A percentile compares a stretch with the other conserved stretches of the same genome.
Conservation (phyloP, 1,140 invertebrate genomes). For the Atta cephalotes region DNA sequence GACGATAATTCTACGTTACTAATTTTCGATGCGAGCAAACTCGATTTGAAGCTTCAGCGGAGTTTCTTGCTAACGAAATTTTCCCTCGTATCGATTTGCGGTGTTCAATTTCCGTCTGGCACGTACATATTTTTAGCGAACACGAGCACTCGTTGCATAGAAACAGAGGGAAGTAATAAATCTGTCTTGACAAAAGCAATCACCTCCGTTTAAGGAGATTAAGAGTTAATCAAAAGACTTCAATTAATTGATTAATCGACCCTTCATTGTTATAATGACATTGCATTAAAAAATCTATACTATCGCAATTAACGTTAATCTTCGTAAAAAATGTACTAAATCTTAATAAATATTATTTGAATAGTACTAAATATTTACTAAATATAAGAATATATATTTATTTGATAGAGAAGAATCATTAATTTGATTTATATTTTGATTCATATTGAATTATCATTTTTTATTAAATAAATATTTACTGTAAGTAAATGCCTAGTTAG, state of each 20-base stretch:
- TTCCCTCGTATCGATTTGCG: constrained; percentile 61
- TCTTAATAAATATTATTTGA: too few species aligned
- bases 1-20: neutral
- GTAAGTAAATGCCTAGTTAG: too few species aligned
- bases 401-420: too few species aligned
- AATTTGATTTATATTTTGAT: too few species aligned
- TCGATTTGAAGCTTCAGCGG: neutral
- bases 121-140: constrained; percentile 42
- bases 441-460: too few species aligned
- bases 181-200: neutral
- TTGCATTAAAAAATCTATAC: neutral
- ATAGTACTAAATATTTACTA: too few species aligned
- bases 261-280: neutral
- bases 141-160: constrained; percentile 13
- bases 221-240: neutral
- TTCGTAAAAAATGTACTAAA: too few species aligned
- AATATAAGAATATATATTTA: too few species aligned
- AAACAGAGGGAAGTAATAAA: constrained; percentile 23
- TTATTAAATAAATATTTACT: too few species aligned
- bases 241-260: constrained; percentile 26
- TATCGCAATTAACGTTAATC: neutral
- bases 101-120: constrained; percentile 68
- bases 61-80: constrained; percentile 33
- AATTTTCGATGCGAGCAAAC: constrained; percentile 9
- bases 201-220: neutral